Evolutionary conservation across 2,888 invertebrate genomes (phyloP).

Genomic region (Drosophila picticornis): DNA sequence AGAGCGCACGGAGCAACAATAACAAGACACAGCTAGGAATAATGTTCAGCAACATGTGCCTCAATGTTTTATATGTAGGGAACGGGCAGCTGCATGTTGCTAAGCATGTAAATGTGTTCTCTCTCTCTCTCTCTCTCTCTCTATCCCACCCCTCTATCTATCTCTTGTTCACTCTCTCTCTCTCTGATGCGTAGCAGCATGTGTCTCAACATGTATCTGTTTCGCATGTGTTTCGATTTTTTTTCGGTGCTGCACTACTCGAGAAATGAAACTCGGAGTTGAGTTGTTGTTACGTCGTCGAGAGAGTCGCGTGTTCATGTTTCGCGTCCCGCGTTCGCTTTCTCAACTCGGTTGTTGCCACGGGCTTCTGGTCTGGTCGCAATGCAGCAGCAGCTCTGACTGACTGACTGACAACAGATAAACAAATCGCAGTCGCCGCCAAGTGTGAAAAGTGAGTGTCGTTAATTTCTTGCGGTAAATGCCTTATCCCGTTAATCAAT

Average conservation of each 20-base stretch:
- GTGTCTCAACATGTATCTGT: slow-evolving; percentile 44
- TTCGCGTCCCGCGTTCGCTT: slow-evolving; percentile 51
- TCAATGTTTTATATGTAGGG: slow-evolving; percentile 9
- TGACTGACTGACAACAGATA: slow-evolving; percentile 53
- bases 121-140: neutral
- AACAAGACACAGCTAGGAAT: slow-evolving; percentile 26
- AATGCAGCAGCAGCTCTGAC: slow-evolving; percentile 51
- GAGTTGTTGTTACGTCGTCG: slow-evolving; percentile 64
- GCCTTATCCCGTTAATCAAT: slow-evolving; percentile 30
- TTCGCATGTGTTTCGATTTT: slow-evolving; percentile 12
- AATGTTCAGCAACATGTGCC: slow-evolving; percentile 39
- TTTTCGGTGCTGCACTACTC: slow-evolving; percentile 19
- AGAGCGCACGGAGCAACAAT: slow-evolving; percentile 38
- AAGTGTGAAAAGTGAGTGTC: slow-evolving; percentile 51
- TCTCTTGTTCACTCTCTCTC: neutral
- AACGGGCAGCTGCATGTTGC: slow-evolving; percentile 15
- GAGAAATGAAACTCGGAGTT: slow-evolving; percentile 46
- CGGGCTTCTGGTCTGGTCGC: slow-evolving; percentile 59
- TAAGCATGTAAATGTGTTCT: slow-evolving; percentile 17
- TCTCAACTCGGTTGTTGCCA: slow-evolving; percentile 57
- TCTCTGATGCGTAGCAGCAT: slow-evolving; percentile 30
- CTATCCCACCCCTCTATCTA: neutral
- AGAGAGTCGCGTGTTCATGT: slow-evolving; percentile 60
- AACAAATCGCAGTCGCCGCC: slow-evolving; percentile 37
- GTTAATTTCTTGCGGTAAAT: slow-evolving; percentile 38